Evolutionary conservation across 2,113 vertebrate species (phyloP), one percentile per base, ranked within the genome.

Genomic region (Brachyistius frenatus): DNA sequence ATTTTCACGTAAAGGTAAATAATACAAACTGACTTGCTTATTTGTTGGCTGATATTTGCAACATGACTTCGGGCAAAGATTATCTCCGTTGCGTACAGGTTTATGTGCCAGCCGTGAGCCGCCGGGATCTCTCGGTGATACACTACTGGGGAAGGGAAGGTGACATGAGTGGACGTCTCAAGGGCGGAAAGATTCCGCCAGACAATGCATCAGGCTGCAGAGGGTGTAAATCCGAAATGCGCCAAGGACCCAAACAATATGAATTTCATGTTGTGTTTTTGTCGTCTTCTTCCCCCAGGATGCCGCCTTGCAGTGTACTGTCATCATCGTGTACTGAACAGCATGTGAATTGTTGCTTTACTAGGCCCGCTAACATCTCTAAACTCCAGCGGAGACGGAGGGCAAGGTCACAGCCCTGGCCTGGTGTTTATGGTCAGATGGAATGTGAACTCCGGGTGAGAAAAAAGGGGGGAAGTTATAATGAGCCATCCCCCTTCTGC

Each of bases 381-480:
- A 72, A 86, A 84, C 84, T 85, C 86, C 87, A 67, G 78, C 67
- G 1, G 80, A 79, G 75, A 67, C 74, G 31, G 72, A 82, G 87
- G 85, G 69, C 74, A 53, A 62, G 76, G 80, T 73, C 72, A 7
- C 15, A 37, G 83, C 66, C 66, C 33, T 3, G 71, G 69, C 74
- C 86, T 53, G 80, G 88, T 87, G 88, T 85, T 88, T 89, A 73
- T 66, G 85, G 81, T 88, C 86, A 62, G 80, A 67, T 80, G 84
- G 90, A 91, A 93, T 91, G 88, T 90, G 85, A 88, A 85, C 86
- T 78, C 81, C 1, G 78, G 61, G 78, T 79, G 80, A 86, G 83
- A 83, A 72, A 84, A 85, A 77, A 84, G 58, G 63, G 73, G 73
- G 67, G 73, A 81, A 78, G 74, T 86, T 81, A 86, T 91, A 88